These are phyloP conservation scores for Podarcis lilfordi DNA, from an alignment of 2,797 vertebrate genomes.

Conservation along the genomic window DNA sequence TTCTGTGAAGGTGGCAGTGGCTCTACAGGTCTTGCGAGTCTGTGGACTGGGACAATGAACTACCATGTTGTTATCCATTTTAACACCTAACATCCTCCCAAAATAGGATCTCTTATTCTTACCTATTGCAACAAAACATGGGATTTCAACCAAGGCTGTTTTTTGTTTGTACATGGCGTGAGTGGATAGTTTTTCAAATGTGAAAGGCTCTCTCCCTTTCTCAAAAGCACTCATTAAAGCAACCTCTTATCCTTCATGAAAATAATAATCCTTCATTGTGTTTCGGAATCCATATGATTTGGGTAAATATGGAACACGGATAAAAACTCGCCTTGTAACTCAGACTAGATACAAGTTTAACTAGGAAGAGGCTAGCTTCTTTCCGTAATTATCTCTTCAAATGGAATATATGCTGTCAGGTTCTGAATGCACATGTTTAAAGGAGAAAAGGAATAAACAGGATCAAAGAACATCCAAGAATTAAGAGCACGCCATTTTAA, in stretches of 20 bases:
- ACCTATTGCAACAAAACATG: not conserved
- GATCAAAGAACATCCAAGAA: conserved; percentile 75
- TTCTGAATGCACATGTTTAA: conserved; percentile 71
- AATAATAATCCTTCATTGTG: conserved; percentile 34
- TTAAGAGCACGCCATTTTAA: conserved; percentile 74
- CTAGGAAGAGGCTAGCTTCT: conserved; percentile 47
- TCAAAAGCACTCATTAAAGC: not conserved
- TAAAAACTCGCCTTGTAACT: conserved; percentile 63
- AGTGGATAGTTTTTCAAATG: not conserved
- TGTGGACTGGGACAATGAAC: not conserved
- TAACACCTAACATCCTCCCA: not conserved
- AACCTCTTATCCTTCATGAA: not conserved
- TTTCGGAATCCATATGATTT: conserved; percentile 37
- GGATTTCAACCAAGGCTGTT: not conserved
- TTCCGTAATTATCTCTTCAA: conserved; percentile 72
- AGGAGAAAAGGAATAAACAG: conserved; percentile 71
- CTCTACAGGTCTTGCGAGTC: no score
- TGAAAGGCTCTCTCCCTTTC: not conserved
- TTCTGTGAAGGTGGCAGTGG: not conserved
- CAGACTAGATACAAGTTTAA: conserved; percentile 61
- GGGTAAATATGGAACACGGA: conserved; percentile 13
- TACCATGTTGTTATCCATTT: not conserved
- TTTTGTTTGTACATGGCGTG: not conserved
- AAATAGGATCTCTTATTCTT: not conserved
- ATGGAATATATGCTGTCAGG: conserved; percentile 68